Base-by-base conservation (phyloP, 2,113 vertebrate species). In the Platycercus adscitus region DNA sequence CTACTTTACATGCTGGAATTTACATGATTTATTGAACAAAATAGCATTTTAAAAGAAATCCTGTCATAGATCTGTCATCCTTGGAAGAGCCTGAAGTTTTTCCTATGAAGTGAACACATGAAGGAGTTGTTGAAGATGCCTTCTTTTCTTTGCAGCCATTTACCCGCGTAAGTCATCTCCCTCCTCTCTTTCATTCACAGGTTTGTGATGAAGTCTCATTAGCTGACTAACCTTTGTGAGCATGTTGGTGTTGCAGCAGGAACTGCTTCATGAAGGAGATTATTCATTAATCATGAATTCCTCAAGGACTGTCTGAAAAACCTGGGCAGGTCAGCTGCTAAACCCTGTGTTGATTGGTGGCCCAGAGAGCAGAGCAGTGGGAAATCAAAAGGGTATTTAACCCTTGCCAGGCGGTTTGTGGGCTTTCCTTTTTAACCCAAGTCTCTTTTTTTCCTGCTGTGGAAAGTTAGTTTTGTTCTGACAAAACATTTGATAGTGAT, bases 1-100 rank as follows among this genome's bases (percentile, higher is more conserved):
- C 82, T 72, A 52, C 89, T 96, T 97, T 97, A 94, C 89, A 95
- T 29, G 89, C 89, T 78, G 75, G 73, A 82, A 84, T 95, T 94
- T 89, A 50, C 94, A 94, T 92, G 93, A 97, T 97, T 96, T 96
- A 94, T 97, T 96, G 86, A 97, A 88, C 47, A 68, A 95, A 95
- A 95, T 58, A 89, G 69, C 81, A 83, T 89, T 91, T 81, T 11
- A 76, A 92, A 91, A 63, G 82, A 71, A 86, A 88, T 68, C 35
- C 64, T 96, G 50, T 39, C 83, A 77, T 3, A 41, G 66, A 50
- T 41, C 23, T 72, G 83, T 68, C 89, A 89, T 44, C 76, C 78
- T 95, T 95, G 94, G 91, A 96, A 77, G 58, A 72, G 66, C 68
- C 58, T 1, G 20, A 70, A 66, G 56, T 53, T 65, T 88, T 84